These are phyloP conservation scores for Girardinus metallicus DNA, from an alignment of 2,797 vertebrate genomes.

Conservation along the genomic window DNA sequence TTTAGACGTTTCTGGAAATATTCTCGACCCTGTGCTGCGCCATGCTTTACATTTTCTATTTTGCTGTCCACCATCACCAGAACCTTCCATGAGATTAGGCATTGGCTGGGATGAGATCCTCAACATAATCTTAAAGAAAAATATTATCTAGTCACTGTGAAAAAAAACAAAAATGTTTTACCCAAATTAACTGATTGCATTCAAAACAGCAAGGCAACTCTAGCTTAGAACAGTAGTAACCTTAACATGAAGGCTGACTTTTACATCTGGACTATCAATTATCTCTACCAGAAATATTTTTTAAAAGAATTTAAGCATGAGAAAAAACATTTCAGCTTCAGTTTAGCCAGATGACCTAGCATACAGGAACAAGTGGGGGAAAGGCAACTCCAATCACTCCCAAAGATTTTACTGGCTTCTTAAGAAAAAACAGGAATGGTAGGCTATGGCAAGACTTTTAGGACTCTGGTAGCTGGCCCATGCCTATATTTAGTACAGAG, in stretches of 20 bases:
- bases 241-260: neutral
- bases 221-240: neutral
- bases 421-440: neutral
- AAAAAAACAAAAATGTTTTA: neutral
- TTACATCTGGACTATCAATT: neutral
- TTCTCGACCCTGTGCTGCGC: neutral
- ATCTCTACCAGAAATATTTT: neutral
- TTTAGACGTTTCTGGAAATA: conserved; percentile 1
- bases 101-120: neutral
- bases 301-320: neutral
- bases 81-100: neutral
- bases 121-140: neutral
- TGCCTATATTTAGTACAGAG: neutral
- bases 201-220: neutral
- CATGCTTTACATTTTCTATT: neutral
- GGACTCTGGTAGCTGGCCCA: neutral
- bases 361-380: neutral
- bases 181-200: neutral
- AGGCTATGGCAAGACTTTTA: neutral
- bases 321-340: neutral
- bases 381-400: neutral
- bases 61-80: neutral
- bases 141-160: neutral
- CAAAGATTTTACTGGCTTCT: neutral
- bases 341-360: neutral